These are phyloP conservation scores for Luscinia luscinia DNA, from an alignment of 2,797 vertebrate genomes.

Conservation along the genomic window DNA sequence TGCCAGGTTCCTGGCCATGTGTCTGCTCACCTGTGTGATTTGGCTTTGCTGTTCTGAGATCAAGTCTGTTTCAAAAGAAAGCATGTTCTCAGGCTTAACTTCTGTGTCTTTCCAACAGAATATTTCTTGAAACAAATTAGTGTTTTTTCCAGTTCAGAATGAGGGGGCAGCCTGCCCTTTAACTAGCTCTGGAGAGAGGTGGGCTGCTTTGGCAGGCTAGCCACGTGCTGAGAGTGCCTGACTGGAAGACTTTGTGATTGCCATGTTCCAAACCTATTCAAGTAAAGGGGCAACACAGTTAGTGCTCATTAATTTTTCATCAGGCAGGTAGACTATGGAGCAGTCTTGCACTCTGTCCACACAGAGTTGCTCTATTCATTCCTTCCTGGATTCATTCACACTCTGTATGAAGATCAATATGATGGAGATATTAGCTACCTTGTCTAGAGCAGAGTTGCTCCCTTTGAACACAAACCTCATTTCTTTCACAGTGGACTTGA, in stretches of 20 bases:
- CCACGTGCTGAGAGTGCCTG: not conserved
- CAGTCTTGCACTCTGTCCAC: not conserved
- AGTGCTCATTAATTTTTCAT: constrained; percentile 2
- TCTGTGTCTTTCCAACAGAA: not conserved
- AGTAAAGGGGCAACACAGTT: not conserved
- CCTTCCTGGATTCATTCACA: not conserved
- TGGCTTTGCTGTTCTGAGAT: not conserved
- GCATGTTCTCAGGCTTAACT: not conserved
- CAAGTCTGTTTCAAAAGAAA: not conserved
- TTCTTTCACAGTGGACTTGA: not conserved
- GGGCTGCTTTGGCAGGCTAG: not conserved
- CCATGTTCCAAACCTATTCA: not conserved
- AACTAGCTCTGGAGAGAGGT: not conserved
- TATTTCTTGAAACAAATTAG: not conserved
- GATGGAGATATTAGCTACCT: not conserved
- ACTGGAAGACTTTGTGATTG: not conserved
- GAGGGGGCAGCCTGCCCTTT: not conserved
- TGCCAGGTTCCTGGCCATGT: not conserved
- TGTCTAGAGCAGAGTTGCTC: not conserved
- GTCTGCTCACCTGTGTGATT: not conserved
- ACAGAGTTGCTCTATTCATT: not conserved
- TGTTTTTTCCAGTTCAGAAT: not conserved
- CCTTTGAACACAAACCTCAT: not conserved
- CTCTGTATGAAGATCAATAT: not conserved
- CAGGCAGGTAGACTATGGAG: not conserved